Base-by-base conservation (phyloP, 30 jellyfish, hydroid and myxozoan genomes). In the Cassiopea xamachana region DNA sequence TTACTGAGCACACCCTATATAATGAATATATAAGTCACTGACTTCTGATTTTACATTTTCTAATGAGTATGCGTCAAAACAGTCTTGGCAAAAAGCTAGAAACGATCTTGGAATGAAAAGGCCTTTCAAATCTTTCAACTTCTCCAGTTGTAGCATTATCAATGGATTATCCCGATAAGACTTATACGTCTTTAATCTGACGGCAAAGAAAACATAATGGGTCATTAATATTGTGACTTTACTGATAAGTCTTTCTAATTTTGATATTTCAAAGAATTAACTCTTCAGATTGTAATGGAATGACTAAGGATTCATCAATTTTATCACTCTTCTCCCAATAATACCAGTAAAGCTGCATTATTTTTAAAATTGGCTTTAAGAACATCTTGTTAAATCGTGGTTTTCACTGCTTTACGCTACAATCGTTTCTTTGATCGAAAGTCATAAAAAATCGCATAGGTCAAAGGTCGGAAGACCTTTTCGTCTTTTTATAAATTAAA, bases 381-480 rank as follows among this genome's bases (percentile, higher is more conserved):
- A 71, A 71, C 80, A 71, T 71, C 80, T 71, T 39, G 27, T 71
- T 71, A 71, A 7, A 43, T 27, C n/a, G 80, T 27, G 80, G 80
- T 43, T 71, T 71, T 71, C 55, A 7, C 10, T 71, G 16, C 58
- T 71, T 2, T 14, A 7, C 80, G 18, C 27, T 71, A 71, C 51
- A 18, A 43, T 71, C 48, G 80, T 43, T 71, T 19, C 80, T 71
- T 71, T 71, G 80, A 71, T 71, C 51, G 27, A 15, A 71, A 55
- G 80, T 71, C 80, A 71, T 43, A 2, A 2, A 1, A 43, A 43
- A 6, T 4, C n/a, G 10, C 51, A 1, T 14, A 43, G 55, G 50
- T 71, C 80, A 71, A 16, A 71, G 80, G 80, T 71, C 55, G 51
- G 6, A 16, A 4, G 39, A 71, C 80, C 80, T 19, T 71, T 71